A percentile compares a stretch with the other conserved stretches of the same genome.
Evolutionary conservation across 2,113 vertebrate genomes (phyloP).

Genomic region (Phrynocephalus versicolor): DNA sequence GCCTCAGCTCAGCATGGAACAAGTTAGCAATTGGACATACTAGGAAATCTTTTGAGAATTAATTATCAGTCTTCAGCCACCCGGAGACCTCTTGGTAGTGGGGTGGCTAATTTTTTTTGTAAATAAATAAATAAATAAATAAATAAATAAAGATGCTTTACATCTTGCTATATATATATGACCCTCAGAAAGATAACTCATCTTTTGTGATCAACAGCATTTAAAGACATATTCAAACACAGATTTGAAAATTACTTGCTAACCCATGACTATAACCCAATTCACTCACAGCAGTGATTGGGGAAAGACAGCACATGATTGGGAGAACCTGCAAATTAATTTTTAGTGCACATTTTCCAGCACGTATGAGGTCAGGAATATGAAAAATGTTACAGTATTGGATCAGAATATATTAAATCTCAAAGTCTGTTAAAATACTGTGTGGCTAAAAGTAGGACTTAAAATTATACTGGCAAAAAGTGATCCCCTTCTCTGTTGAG

Average conservation of each 20-base stretch:
- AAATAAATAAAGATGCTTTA: not conserved
- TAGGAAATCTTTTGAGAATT: fast-evolving
- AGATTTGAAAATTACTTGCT: not conserved
- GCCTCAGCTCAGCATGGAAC: not conserved
- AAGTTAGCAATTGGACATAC: not conserved
- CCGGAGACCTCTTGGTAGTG: too few relatives aligned
- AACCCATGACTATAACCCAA: not conserved
- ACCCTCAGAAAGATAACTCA: not conserved
- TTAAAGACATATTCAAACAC: not conserved
- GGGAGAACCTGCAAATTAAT: too few relatives aligned
- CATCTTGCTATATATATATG: not conserved
- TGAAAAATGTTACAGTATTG: not conserved
- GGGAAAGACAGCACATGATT: too few relatives aligned
- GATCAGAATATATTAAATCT: not conserved
- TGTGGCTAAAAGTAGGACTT: not conserved
- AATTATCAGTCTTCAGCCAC: fast-evolving
- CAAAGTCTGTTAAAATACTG: not conserved
- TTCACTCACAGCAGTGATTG: too few relatives aligned
- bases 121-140: too few relatives aligned
- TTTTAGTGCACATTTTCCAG: not conserved
- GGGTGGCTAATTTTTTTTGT: too few relatives aligned
- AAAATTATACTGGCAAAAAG: too few relatives aligned
- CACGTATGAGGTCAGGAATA: not conserved
- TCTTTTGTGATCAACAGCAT: not conserved
- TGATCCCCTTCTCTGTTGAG: too few relatives aligned